Percentiles rank a stretch among this genome's conserved stretches.
Conservation (phyloP, 2,888 invertebrate species). For the Cotesia congregata region DNA sequence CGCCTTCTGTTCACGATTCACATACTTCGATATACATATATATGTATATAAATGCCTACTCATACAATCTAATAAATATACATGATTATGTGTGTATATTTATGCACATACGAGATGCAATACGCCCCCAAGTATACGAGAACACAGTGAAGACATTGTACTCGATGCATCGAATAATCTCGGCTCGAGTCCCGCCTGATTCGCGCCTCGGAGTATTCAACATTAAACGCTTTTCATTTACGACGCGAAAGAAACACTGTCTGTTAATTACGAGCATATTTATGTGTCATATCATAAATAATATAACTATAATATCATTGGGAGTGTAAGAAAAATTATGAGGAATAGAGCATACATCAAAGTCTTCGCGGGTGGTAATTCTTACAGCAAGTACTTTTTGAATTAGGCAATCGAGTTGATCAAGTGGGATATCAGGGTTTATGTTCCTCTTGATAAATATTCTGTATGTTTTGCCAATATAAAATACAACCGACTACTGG, state of each 20-base stretch:
- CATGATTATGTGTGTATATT: conserved; percentile 7
- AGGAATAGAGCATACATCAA: conserved; percentile 7
- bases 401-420: conserved; percentile 38
- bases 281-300: conserved; percentile 22
- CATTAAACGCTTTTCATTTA: conserved; percentile 39
- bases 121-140: conserved; percentile 23
- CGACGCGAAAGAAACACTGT: conserved; percentile 40
- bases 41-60: neutral
- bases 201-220: conserved; percentile 45
- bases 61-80: neutral
- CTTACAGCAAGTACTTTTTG: conserved; percentile 21
- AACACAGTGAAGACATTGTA: conserved; percentile 61
- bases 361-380: conserved; percentile 36
- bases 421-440: conserved; percentile 13
- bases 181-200: conserved; percentile 26
- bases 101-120: conserved; percentile 22
- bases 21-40: conserved; percentile 30
- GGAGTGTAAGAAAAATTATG: neutral
- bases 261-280: conserved; percentile 20
- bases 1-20: conserved; percentile 33
- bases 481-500: neutral
- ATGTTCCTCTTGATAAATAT: conserved; percentile 7
- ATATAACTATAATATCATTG: conserved; percentile 11
- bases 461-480: neutral
- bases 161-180: conserved; percentile 23